A percentile compares a stretch with the other conserved stretches of the same genome.
These are phyloP conservation scores for Oreonectes daqikongensis DNA, from an alignment of 2,797 vertebrate genomes.

Conservation along the genomic window DNA sequence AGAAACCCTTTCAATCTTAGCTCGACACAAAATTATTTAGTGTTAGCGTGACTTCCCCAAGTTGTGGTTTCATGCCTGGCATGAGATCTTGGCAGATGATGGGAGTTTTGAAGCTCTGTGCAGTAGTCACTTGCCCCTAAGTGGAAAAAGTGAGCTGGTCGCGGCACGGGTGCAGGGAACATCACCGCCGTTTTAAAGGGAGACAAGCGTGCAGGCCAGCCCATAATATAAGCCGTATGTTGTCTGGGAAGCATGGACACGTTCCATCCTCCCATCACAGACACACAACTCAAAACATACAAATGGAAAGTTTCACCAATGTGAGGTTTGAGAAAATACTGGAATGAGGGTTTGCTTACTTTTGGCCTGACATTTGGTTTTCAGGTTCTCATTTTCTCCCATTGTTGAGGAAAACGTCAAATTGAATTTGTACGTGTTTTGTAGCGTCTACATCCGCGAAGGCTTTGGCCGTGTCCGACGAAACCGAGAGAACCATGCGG, in stretches of 20 bases:
- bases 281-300: slow-evolving; percentile 29
- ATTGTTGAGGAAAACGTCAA: neutral
- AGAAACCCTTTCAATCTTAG: slow-evolving; percentile 9
- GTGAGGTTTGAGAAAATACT: slow-evolving; percentile 28
- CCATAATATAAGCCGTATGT: slow-evolving; percentile 52
- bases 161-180: slow-evolving; percentile 29
- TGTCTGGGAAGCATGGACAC: slow-evolving; percentile 31
- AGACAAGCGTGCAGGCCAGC: slow-evolving; percentile 49
- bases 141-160: slow-evolving; percentile 57
- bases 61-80: neutral
- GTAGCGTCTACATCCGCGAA: slow-evolving; percentile 80
- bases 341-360: slow-evolving; percentile 7
- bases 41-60: slow-evolving; percentile 40
- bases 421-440: neutral
- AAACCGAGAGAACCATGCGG: slow-evolving; percentile 88
- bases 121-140: slow-evolving; percentile 44
- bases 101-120: slow-evolving; percentile 44
- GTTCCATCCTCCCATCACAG: slow-evolving; percentile 15
- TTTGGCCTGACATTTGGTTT: neutral
- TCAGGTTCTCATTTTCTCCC: neutral
- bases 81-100: slow-evolving; percentile 20
- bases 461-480: slow-evolving; percentile 80
- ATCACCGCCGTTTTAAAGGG: slow-evolving; percentile 39
- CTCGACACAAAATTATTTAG: slow-evolving; percentile 25
- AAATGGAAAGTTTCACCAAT: slow-evolving; percentile 47